Base-by-base conservation (phyloP, 2,113 vertebrate genomes). In the Marmota flaviventris region DNA sequence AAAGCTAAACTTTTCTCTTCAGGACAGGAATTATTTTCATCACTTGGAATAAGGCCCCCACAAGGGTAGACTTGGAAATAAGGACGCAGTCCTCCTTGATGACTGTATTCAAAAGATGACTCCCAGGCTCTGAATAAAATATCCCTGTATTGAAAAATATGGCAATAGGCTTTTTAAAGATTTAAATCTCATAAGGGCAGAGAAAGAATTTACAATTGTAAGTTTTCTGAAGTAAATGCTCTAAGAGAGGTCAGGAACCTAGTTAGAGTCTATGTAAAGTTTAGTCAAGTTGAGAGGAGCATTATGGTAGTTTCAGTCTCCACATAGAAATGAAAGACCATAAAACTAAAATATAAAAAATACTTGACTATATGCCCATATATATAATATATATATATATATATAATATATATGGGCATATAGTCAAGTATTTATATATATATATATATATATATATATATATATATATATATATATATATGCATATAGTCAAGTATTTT, bases 141-240 rank as follows among this genome's bases (percentile, higher is more conserved):
- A 34, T 27, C 65, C 14, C 63, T 88, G 12, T 25, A 5, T 48
- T 78, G 12, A 58, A 39, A 88, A 77, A 83, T 13, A 27, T 45
- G 27, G 20, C 51, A 45, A 29, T 9, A 91, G 17, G 2, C 22
- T 37, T 87, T 37, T 87, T 5, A 76, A 76, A 93, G 32, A 67
- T 77, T 32, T 87, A 5, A 29, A 37, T 83, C 24, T 45, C 25
- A 75, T 37, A 69, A 34, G 39, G 14, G 16, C 29, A 89, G 34
- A 53, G 25, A 32, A 81, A 75, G 2, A 79, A 78, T 58, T 27
- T 29, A 70, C 13, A 82, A 76, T 84, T 45, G n/a, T 16, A 73
- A 72, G 12, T 92, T 89, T 72, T 76, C 32, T 48, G 72, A 97
- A 89, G 11, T 24, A 73, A 92, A 53, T 77, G 6, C 29, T 85